Base-by-base conservation (phyloP, 2,797 vertebrate species). In the Enteromius argenteus region DNA sequence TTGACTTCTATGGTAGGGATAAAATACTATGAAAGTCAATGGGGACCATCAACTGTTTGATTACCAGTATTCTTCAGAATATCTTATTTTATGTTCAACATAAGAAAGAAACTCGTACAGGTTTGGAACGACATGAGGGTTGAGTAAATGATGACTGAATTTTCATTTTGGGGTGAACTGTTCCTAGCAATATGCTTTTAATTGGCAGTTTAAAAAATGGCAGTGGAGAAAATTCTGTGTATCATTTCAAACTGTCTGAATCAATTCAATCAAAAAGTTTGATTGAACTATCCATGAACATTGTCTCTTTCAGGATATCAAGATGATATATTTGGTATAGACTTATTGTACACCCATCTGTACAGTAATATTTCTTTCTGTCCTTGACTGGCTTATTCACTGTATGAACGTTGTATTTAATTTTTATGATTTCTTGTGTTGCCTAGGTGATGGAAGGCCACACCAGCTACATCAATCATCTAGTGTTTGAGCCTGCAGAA, bases 401-500 rank as follows among this genome's bases (percentile, higher is more conserved):
- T 85, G 14, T 46, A 2, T 81, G 88, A 78, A 88, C 5, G 84
- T 83, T 90, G 6, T 77, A 30, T 81, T 68, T 10, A 32, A 81
- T 23, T 84, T 86, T 62, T 75, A n/a, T 85, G 17, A 84, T 88
- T 84, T 88, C 85, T 80, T 89, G 1, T 84, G 85, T 91, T 88
- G 72, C 87, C 84, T 84, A 99, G 98, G 92, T 94, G 86, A 96
- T 99, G 91, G 95, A 96, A 80, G 98, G 98, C 81, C 98, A 99
- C 92, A 94, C 95, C 86, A 96, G 96, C 94, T 99, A 97, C 93
- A 95, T 99, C 90, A 99, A 99, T 93, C 96, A 97, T 89, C 90
- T 99, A 92, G 97, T 97, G 73, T 99, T 99, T 90, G 96, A 97
- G 87, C 97, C 98, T 82, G 95, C 90, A 9, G 96, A 97, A 87